Evolutionary conservation across 2,113 vertebrate species (phyloP).

Genomic region (Butorides virescens): DNA sequence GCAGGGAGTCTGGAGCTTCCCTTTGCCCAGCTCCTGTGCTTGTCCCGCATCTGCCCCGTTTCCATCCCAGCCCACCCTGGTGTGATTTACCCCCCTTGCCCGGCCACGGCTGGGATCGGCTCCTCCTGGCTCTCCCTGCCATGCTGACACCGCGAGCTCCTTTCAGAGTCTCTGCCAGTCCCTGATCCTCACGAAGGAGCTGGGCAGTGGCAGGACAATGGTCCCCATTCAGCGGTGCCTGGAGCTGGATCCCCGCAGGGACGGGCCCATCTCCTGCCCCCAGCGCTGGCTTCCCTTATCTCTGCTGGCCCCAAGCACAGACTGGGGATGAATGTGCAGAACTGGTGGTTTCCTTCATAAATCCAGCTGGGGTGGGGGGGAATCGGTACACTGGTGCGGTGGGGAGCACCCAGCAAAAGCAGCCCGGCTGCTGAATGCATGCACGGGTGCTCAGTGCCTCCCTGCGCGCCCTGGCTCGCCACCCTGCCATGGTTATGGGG

Average conservation of each 20-base stretch:
- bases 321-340: fast-evolving
- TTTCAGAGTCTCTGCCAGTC: background rate
- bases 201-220: background rate
- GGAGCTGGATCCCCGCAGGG: background rate
- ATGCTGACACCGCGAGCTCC: fast-evolving
- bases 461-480: background rate
- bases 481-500: background rate
- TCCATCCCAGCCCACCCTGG: background rate
- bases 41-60: background rate
- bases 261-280: background rate
- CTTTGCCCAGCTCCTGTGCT: background rate
- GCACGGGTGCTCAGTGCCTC: background rate
- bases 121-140: background rate
- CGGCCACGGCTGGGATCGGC: fast-evolving
- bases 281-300: background rate
- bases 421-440: fast-evolving
- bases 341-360: background rate
- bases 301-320: background rate
- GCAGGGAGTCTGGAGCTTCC: background rate
- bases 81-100: background rate
- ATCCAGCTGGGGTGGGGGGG: background rate
- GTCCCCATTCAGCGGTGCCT: background rate
- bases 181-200: background rate
- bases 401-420: background rate
- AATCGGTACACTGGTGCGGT: fast-evolving